Conservation (phyloP, 2,797 vertebrate species). For the Clamator glandarius region DNA sequence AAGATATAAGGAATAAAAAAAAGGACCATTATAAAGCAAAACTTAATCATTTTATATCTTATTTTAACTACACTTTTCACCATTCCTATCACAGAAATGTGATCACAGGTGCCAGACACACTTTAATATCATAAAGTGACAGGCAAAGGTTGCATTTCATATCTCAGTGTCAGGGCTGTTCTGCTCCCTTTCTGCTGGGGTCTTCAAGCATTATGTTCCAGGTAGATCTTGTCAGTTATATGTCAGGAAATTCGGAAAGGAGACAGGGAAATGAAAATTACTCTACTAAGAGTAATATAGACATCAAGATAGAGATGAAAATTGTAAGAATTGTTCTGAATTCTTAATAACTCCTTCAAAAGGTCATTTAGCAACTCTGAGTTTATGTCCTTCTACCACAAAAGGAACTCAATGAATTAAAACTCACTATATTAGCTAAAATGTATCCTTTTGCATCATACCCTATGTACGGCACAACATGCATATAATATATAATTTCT, state of each 20-base stretch:
- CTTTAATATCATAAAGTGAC: constrained; percentile 64
- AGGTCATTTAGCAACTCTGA: constrained; percentile 19
- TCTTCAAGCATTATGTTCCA: constrained; percentile 26
- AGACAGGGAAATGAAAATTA: constrained; percentile 51
- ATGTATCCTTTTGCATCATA: background rate
- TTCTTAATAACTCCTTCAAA: constrained; percentile 37
- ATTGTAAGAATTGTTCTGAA: constrained; percentile 45
- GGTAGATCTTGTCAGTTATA: constrained; percentile 61
- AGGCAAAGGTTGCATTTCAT: constrained; percentile 62
- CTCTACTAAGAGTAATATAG: constrained; percentile 45
- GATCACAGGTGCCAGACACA: constrained; percentile 27
- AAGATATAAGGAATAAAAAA: background rate
- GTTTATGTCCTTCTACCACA: background rate
- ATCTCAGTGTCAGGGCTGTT: constrained; percentile 57
- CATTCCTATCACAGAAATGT: background rate
- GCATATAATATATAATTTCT: background rate
- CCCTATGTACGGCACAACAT: accelerated
- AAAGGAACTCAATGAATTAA: background rate
- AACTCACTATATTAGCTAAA: background rate
- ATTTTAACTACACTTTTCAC: background rate
- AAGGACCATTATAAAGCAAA: background rate
- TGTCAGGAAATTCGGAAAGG: constrained; percentile 62
- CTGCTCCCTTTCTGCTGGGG: constrained; percentile 52
- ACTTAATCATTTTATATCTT: background rate
- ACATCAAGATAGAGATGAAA: background rate